phyloP scores from a whole-genome alignment of 1,140 invertebrate species.

The Scaptomyza montana region DNA sequence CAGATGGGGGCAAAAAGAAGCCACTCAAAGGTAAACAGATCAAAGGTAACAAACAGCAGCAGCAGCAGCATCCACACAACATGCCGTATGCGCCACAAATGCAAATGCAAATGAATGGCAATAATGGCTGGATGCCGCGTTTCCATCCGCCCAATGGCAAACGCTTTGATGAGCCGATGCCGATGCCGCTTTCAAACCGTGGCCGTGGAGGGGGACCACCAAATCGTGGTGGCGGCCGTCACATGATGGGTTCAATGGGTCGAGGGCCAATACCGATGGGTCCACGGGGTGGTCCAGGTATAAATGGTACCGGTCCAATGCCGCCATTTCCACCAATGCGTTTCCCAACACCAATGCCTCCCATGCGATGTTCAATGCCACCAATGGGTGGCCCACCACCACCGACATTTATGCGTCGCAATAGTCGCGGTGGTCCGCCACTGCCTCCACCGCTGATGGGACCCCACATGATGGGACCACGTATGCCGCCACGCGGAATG shows the following conservation, averaged over 20 bases:
- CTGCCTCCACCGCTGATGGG: slow-evolving; percentile 59
- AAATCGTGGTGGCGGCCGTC: slow-evolving; percentile 40
- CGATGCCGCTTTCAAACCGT: slow-evolving; percentile 29
- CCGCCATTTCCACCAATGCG: slow-evolving; percentile 58
- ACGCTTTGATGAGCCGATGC: slow-evolving; percentile 48
- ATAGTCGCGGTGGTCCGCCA: slow-evolving; percentile 47
- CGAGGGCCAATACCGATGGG: slow-evolving; percentile 43
- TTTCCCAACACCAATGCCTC: slow-evolving; percentile 52
- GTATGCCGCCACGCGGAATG: slow-evolving; percentile 56
- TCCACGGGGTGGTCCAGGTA: slow-evolving; percentile 35
- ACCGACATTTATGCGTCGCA: slow-evolving; percentile 66
- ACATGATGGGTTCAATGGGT: slow-evolving; percentile 62
- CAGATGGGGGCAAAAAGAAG: slow-evolving; percentile 60
- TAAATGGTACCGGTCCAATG: slow-evolving; percentile 46
- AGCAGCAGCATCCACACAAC: slow-evolving; percentile 37
- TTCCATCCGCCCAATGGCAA: slow-evolving; percentile 42
- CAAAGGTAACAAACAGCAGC: slow-evolving; percentile 44
- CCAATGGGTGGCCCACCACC: slow-evolving; percentile 63
- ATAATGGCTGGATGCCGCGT: slow-evolving; percentile 47
- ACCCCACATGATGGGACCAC: slow-evolving; percentile 61
- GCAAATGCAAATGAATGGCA: slow-evolving; percentile 46
- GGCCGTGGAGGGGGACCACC: slow-evolving; percentile 17
- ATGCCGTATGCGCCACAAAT: slow-evolving; percentile 33
- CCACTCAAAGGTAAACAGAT: slow-evolving; percentile 53
- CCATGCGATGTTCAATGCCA: slow-evolving; percentile 54